Evolutionary conservation across 2,113 vertebrate genomes (phyloP).

Genomic region (Epinephelus fuscoguttatus): DNA sequence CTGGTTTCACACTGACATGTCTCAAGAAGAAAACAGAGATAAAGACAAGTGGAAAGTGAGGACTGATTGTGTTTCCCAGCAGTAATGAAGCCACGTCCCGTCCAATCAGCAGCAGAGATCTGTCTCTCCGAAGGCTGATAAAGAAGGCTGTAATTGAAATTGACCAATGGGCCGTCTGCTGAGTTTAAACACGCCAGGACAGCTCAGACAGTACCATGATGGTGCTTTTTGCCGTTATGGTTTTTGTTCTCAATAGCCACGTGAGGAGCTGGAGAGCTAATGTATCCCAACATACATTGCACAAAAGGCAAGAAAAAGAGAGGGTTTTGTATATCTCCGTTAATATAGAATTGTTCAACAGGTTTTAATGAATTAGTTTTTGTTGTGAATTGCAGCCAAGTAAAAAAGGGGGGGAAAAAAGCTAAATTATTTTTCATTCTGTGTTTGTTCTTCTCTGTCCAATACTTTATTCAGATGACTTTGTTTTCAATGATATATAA

Average conservation of each 20-base stretch:
- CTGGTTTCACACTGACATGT: background rate
- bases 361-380: background rate
- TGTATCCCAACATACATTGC: constrained; percentile 15
- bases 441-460: background rate
- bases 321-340: too few species aligned
- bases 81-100: constrained; percentile 31
- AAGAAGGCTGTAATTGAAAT: constrained; percentile 58
- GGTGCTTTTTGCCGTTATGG: background rate
- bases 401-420: too few species aligned
- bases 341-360: background rate
- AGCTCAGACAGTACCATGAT: constrained; percentile 35
- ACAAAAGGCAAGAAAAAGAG: background rate
- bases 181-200: background rate
- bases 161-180: constrained; percentile 46
- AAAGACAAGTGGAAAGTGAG: constrained; percentile 8
- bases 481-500: too few species aligned
- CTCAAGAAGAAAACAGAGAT: background rate
- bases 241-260: background rate
- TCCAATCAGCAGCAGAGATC: constrained; percentile 43
- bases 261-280: background rate
- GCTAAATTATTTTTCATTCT: too few species aligned
- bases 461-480: background rate
- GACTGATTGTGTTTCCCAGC: constrained; percentile 19
- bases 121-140: constrained; percentile 30
- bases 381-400: background rate